Evolutionary conservation across 2,113 vertebrate genomes (phyloP), one percentile per base, ranked within the genome.

Genomic region (Thalassarche chlororhynchos): DNA sequence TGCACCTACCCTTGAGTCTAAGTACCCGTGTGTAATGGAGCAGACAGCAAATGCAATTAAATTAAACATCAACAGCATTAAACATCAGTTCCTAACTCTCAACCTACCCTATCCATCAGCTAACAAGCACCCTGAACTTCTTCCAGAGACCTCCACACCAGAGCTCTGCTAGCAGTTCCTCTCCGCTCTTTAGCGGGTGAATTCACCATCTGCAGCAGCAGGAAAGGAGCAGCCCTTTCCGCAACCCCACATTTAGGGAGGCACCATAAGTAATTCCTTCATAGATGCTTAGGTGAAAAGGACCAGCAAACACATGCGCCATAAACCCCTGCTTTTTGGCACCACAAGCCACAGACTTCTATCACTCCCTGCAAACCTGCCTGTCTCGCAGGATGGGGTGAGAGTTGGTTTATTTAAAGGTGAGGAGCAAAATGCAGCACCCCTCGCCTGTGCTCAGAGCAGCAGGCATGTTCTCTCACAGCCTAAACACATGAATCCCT

Each of bases 21-120:
- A 95, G 89, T 66, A 89, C 62, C 66, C 87, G 0, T 66, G 93
- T 89, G 89, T 93, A 96, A 96, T 83, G 78, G 89, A 89, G 93
- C 91, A 84, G 74, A 82, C 74, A 93, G 87, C 74, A 91, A 95
- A 93, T 23, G 70, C 87, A 92, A 95, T 95, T 92, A 95, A 95
- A 94, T 79, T 90, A 87, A 94, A 91, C 46, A 1, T 95, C 95
- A 93, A 89, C 84, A 95, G 70, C 89, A 95, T 94, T 96, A 95
- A 97, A 89, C 91, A 96, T 93, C 93, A 95, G 66, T 97, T 93
- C 95, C 81, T 92, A 89, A 90, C 83, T 84, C 90, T 89, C 81
- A 87, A 5, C 86, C 81, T 80, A 79, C 77, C 84, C 70, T 54
- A 96, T 96, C 84, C 93, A 94, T 93, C 97, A 96, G 62, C 91